Conservation (phyloP, 2,888 invertebrate genomes). For the Noctuana brunneofusca region DNA sequence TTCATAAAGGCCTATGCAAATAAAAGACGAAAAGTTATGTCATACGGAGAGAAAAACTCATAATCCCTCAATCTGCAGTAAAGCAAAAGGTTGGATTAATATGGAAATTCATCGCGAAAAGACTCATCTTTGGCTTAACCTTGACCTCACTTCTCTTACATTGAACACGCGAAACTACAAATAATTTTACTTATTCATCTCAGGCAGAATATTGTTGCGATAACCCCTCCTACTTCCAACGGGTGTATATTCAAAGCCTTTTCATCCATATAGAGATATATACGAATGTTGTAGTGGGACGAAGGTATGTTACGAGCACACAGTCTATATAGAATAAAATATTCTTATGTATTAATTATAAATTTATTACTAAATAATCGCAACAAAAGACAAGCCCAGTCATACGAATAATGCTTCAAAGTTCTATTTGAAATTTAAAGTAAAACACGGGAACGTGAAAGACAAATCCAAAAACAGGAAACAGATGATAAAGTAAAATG, state of each 20-base stretch:
- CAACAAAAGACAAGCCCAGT: background rate
- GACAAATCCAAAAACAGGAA: background rate
- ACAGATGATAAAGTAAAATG: background rate
- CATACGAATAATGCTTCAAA: background rate
- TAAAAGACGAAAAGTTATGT: slow-evolving; percentile 19
- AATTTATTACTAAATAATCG: no score
- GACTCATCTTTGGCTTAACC: slow-evolving; percentile 17
- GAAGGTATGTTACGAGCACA: no score
- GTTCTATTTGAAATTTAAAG: background rate
- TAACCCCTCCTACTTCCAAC: background rate
- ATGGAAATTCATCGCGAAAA: slow-evolving; percentile 21
- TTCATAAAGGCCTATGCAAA: slow-evolving; percentile 24
- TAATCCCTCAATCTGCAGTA: slow-evolving; percentile 32
- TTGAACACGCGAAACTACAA: slow-evolving; percentile 15
- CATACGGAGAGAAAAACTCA: slow-evolving; percentile 29
- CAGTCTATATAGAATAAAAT: no score
- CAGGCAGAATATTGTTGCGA: slow-evolving; percentile 4
- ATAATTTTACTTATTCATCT: slow-evolving; percentile 26
- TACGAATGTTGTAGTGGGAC: no score
- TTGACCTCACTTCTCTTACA: slow-evolving; percentile 14
- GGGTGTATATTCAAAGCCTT: background rate
- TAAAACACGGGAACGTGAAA: background rate
- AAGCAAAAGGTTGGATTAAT: slow-evolving; percentile 24
- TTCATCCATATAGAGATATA: background rate
- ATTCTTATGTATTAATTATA: no score